A percentile compares a stretch with the other conserved stretches of the same genome.
Evolutionary conservation across 2,888 invertebrate genomes (phyloP).

Genomic region (Pilophorus perplexus): DNA sequence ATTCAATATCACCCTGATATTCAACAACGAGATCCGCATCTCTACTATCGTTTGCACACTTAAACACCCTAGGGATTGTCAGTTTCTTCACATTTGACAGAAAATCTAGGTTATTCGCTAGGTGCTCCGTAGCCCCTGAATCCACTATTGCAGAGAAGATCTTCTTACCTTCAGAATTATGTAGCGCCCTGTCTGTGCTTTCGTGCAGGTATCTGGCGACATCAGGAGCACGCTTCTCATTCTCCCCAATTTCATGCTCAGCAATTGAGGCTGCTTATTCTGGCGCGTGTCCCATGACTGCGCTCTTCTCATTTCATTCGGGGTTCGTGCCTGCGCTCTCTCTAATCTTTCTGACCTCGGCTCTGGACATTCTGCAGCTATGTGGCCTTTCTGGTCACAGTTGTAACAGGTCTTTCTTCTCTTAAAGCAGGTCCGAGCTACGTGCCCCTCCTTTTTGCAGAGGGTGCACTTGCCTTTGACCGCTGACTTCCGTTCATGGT

Average conservation of each 20-base stretch:
- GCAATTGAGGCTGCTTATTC: neutral
- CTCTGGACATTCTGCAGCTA: constrained; percentile 7
- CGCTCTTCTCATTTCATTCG: neutral
- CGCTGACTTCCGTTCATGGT: too few relatives aligned
- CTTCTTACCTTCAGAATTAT: neutral
- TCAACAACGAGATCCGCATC: constrained; percentile 3
- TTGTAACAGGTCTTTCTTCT: neutral
- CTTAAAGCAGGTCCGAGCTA: neutral
- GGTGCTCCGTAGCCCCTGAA: neutral
- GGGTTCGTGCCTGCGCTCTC: neutral
- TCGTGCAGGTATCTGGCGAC: neutral
- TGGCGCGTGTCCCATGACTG: constrained; percentile 3
- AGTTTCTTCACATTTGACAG: neutral
- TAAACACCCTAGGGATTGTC: neutral
- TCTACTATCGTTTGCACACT: neutral
- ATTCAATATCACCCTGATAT: neutral
- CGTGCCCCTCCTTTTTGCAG: neutral
- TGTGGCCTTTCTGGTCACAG: neutral
- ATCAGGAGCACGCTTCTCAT: neutral
- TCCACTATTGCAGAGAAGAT: neutral
- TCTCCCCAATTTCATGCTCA: constrained; percentile 4
- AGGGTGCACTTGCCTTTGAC: too few relatives aligned
- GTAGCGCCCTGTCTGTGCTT: neutral
- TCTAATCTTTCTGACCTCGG: neutral
- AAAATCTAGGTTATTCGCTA: neutral